Base-by-base conservation (phyloP, 2,888 invertebrate species). In the Ophion obscuratus region DNA sequence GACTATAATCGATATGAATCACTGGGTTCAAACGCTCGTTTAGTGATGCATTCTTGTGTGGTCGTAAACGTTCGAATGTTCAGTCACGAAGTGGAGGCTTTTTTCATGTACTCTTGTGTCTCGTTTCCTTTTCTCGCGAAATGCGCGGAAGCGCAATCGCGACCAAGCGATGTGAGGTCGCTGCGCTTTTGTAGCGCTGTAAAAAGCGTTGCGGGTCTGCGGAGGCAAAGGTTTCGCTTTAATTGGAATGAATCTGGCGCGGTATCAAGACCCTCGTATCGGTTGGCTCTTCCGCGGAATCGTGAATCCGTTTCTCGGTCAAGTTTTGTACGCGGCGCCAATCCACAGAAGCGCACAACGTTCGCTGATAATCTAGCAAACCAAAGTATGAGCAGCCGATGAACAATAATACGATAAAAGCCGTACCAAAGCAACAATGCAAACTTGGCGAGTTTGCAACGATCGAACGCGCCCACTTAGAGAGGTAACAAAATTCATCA, bases 251-350 rank as follows among this genome's bases (percentile, higher is more conserved):
- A 80, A 84, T 84, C 80, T 81, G 90, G 84, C 87, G 88, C 89
- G 90, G 88, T 93, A 93, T 93, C 93, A 91, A 88, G 85, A 70
- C 81, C 86, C 81, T 88, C 87, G 90, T 89, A 92, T 92, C 93
- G 90, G 88, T 84, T 68, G 88, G 90, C 89, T 90, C 91, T 93
- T 92, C 92, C 91, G 92, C 89, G 91, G 92, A 93, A 93, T 93
- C 93, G 92, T 93, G 91, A 89, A 93, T 91, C 91, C 91, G 89
- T 75, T 88, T 59, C 88, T 86, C 80, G 88, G 75, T 14, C 64
- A 70, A 84, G 84, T 59, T 77, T 71, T 61, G 71, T 66, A 44
- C 20, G 59, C 40, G 64, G 70, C 62, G 9, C 40, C 6, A 40
- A 40, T 40, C 9, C 9, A 40, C 40, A 40, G 40, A 40, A 40